Evolutionary conservation across 2,888 invertebrate genomes (phyloP), one percentile per base, ranked within the genome.

Genomic region (Mamestra brassicae): DNA sequence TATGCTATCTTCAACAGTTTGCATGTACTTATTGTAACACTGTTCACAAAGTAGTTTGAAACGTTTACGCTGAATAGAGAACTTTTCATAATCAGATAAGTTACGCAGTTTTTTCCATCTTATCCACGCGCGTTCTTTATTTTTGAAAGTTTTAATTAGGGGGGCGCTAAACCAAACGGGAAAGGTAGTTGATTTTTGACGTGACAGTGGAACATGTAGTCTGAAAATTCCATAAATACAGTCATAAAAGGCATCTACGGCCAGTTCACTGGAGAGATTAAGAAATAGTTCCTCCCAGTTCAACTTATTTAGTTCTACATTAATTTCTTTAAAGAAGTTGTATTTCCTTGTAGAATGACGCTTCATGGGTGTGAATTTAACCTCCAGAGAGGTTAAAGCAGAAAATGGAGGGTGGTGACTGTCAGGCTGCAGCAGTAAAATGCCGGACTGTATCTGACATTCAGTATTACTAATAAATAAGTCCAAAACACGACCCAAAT

Each of bases 391-490:
- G 38, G 38, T 38, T 38, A 38, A 38, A 38, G 17, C 17, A 2
- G 36, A 61, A 38, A 61, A n/a, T 6, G 38, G 60, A n/a, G 38
- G 60, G 60, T 61, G 61, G 61, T 42, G 61, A 38, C n/a, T 38
- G 11, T 61, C 42, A n/a, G 61, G 61, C 42, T 61, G 61, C 42
- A 61, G 42, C n/a, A 61, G 61, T 61, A n/a, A 42, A 42, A 42
- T 42, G 42, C n/a, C 42, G 42, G 61, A 61, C 13, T 26, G 42
- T n/a, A 61, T 61, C 11, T 42, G 42, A 42, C 42, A 42, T 61
- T 61, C 61, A 61, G n/a, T 61, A n/a, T 61, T 61, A n/a, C 42
- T 42, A 61, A 61, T 61, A n/a, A 42, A 61, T 13, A 61, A 13
- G 61, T 61, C 61, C 42, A 58, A 45, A 45, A 45, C 45, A 45